phyloP scores from a whole-genome alignment of 2,797 vertebrate genomes.

The Knipowitschia caucasica region DNA sequence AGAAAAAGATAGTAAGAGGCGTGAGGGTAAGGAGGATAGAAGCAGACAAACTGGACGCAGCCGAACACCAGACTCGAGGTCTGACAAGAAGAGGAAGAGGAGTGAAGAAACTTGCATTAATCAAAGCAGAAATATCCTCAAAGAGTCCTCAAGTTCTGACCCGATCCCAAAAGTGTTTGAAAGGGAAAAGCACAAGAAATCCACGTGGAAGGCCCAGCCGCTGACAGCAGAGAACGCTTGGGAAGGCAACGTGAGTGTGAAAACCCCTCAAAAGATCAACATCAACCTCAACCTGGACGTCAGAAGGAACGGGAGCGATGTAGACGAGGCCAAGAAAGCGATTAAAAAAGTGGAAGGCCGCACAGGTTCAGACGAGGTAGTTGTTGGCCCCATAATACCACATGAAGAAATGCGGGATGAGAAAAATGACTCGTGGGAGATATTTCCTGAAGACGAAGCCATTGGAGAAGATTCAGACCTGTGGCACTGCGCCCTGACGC shows the following conservation, averaged over 20 bases:
- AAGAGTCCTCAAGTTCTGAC: constrained; percentile 68
- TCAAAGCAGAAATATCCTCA: constrained; percentile 55
- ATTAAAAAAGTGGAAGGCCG: constrained; percentile 55
- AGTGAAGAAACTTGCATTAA: constrained; percentile 75
- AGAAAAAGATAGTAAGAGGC: constrained; percentile 66
- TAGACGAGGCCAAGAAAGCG: constrained; percentile 71
- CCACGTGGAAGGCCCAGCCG: constrained; percentile 36
- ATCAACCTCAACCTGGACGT: constrained; percentile 91
- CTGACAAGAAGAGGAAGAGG: constrained; percentile 82
- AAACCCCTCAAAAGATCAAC: constrained; percentile 89
- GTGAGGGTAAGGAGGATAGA: constrained; percentile 72
- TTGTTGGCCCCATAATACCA: constrained; percentile 5
- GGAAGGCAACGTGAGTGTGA: constrained; percentile 74
- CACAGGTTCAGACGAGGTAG: constrained; percentile 39
- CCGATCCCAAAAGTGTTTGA: constrained; percentile 59
- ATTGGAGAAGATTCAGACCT: constrained; percentile 23
- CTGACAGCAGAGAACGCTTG: constrained; percentile 50
- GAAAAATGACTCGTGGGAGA: background rate
- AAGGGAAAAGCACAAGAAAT: constrained; percentile 65
- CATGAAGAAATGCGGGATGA: constrained; percentile 15
- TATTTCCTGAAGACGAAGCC: background rate
- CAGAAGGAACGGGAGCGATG: constrained; percentile 78
- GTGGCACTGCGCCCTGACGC: constrained; percentile 23
- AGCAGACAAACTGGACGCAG: constrained; percentile 56
- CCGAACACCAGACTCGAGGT: constrained; percentile 73